Base-by-base conservation (phyloP, 2,888 invertebrate genomes). In the Rhopalosiphum nymphaeae region DNA sequence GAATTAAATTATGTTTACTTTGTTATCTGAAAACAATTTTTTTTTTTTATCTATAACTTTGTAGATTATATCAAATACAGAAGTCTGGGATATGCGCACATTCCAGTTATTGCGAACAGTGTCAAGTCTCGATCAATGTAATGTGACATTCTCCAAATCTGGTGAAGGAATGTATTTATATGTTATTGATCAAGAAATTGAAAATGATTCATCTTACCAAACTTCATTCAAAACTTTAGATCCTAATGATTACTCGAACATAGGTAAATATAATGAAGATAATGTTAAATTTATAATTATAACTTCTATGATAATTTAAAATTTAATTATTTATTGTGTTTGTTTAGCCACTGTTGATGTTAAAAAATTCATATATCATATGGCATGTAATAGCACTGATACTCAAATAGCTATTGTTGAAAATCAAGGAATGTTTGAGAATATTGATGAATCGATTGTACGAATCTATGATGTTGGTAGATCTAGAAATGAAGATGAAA, bases 1-100 rank as follows among this genome's bases (percentile, higher is more conserved):
- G 21, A 46, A 29, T n/a, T 56, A 13, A 92, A 9, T 88, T 29
- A 2, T 44, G 44, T 42, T 29, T 44, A 10, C 25, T 36, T 42
- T 89, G 36, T 78, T 36, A 21, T 78, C 21, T 1, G 21, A 78
- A 42, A 78, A 36, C 67, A n/a, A 67, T 36, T 78, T 29, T n/a
- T 61, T n/a, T 61, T 67, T 67, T n/a, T 36, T 36, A 16, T 5
- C 5, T 89, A 67, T 89, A 94, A 95, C 95, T 95, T 96, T 96
- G 0, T 96, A 97, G 97, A 97, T 99, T 85, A 98, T 99, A 95
- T 99, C 99, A 94, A 99, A 99, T 96, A 98, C 99, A 0, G 99
- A 99, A 97, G 98, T 99, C 93, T 99, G 99, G 99, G 99, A 99
- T 96, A 96, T 99, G 53, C 96, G 99, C 95, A 99, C 99, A 86